phyloP scores from a whole-genome alignment of 2,888 invertebrate species.

The Drosophila leonis region DNA sequence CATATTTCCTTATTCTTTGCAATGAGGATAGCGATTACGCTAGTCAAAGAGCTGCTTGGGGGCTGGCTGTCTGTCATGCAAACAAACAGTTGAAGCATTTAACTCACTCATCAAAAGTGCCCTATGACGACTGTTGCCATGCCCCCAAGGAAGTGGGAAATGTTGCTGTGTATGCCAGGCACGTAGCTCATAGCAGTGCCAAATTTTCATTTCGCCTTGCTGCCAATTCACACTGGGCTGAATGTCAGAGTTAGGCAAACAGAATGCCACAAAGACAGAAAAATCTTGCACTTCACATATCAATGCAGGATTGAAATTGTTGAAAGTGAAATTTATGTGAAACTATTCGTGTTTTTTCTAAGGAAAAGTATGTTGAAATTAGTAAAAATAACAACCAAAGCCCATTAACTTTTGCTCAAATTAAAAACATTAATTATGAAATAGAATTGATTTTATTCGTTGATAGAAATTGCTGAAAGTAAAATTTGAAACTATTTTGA shows the following conservation, averaged over 20 bases:
- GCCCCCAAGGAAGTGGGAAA: conserved; percentile 14
- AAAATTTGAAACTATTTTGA: too few relatives aligned
- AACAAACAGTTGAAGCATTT: conserved; percentile 56
- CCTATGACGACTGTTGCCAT: conserved; percentile 32
- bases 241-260: conserved; percentile 3
- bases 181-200: conserved; percentile 51
- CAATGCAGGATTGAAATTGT: not conserved
- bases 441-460: too few relatives aligned
- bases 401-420: not conserved
- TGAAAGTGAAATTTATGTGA: too few relatives aligned
- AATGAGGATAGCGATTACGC: conserved; percentile 45
- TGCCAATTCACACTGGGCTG: conserved; percentile 32
- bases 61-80: conserved; percentile 26
- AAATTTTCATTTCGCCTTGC: conserved; percentile 41
- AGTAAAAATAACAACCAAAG: not conserved
- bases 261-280: conserved; percentile 1
- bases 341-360: not conserved
- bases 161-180: conserved; percentile 43
- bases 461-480: too few relatives aligned
- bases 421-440: not conserved
- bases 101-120: conserved; percentile 59
- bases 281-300: not conserved
- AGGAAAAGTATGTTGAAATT: not conserved
- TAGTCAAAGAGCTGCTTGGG: conserved; percentile 5
- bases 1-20: conserved; percentile 7